These are phyloP conservation scores for Notodonta ziczac DNA, from an alignment of 2,888 invertebrate species.

Conservation along the genomic window DNA sequence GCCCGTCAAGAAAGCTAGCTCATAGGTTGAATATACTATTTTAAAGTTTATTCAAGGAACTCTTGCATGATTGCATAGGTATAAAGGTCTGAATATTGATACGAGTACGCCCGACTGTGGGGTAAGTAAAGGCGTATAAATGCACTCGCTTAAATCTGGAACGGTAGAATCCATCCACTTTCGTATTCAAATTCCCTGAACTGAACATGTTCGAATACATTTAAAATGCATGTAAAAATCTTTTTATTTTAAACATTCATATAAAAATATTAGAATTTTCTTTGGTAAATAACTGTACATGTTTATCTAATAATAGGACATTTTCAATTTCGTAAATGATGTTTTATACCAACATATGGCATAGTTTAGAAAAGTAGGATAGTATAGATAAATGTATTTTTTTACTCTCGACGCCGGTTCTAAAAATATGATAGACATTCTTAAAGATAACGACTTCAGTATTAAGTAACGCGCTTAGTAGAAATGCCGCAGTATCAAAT, in stretches of 20 bases:
- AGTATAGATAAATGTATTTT: too few species aligned
- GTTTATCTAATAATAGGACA: too few species aligned
- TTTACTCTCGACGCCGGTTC: not conserved
- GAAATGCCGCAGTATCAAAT: not conserved
- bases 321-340: too few species aligned
- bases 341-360: too few species aligned
- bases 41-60: slow-evolving; percentile 3
- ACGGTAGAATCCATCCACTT: slow-evolving; percentile 43
- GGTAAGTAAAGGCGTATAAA: slow-evolving; percentile 32
- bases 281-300: too few species aligned
- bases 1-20: not conserved
- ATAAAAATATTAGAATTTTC: too few species aligned
- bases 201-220: slow-evolving; percentile 23
- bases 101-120: slow-evolving; percentile 13
- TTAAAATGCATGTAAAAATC: not conserved
- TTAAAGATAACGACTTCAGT: not conserved
- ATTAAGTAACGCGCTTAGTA: not conserved
- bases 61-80: slow-evolving; percentile 4
- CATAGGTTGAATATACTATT: not conserved
- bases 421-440: not conserved
- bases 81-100: slow-evolving; percentile 11
- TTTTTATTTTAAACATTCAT: too few species aligned
- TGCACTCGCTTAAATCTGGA: slow-evolving; percentile 30
- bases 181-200: slow-evolving; percentile 33
- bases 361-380: too few species aligned